Evolutionary conservation across 2,888 invertebrate genomes (phyloP).

Genomic region (Branchellion lobata): DNA sequence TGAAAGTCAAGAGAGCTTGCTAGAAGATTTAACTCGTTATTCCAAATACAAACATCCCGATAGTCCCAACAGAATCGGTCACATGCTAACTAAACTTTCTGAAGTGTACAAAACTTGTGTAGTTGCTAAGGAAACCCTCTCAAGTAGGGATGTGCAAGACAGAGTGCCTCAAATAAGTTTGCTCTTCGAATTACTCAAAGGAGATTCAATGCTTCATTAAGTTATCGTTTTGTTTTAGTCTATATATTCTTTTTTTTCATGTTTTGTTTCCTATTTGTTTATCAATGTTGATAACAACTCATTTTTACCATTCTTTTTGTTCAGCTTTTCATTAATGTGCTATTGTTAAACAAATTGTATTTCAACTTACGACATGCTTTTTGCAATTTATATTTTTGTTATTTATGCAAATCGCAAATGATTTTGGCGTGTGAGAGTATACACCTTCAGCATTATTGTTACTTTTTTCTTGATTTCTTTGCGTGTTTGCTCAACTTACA

Average conservation of each 20-base stretch:
- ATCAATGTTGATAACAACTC: too few species aligned
- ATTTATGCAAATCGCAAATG: too few species aligned
- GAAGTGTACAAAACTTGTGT: conserved; percentile 92
- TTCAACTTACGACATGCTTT: too few species aligned
- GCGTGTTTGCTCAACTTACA: too few species aligned
- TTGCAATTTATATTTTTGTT: too few species aligned
- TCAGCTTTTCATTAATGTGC: too few species aligned
- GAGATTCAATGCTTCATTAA: conserved; percentile 60
- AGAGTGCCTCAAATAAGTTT: conserved; percentile 88
- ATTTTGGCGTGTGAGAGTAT: too few species aligned
- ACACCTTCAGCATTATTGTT: too few species aligned
- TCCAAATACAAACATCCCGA: conserved; percentile 87
- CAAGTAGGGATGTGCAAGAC: conserved; percentile 78
- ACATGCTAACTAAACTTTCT: conserved; percentile 84
- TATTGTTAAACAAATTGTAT: too few species aligned
- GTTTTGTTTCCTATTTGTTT: too few species aligned
- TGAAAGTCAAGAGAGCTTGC: conserved; percentile 87
- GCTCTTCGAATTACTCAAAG: conserved; percentile 88
- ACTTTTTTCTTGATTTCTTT: too few species aligned
- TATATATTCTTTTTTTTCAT: not conserved
- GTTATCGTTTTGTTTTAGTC: not conserved
- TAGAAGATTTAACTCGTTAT: conserved; percentile 87
- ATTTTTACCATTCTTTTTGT: too few species aligned
- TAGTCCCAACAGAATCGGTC: conserved; percentile 90
- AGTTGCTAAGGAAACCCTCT: conserved; percentile 75